Evolutionary conservation across 2,888 invertebrate genomes (phyloP), one percentile per base, ranked within the genome.

Genomic region (Cactoblastis cactorum): DNA sequence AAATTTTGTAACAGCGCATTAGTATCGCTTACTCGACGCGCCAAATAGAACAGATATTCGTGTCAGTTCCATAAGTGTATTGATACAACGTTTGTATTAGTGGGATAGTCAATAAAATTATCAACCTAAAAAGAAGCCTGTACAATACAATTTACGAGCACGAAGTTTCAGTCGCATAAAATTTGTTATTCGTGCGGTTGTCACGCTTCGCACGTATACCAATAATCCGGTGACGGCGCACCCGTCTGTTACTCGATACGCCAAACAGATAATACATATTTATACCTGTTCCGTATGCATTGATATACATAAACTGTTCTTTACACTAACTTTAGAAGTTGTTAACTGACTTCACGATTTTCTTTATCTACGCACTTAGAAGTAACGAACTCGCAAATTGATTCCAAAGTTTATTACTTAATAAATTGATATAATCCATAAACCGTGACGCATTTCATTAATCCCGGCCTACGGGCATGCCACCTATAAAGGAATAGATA

Each of bases 161-260:
- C 3, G 52, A 57, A 65, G 69, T 71, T 71, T 69, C 69, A 69
- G 64, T 61, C 63, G 61, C 62, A 45, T 54, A 53, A 59, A 61
- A 63, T 72, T 72, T 67, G 61, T 17, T 74, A 77, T 77, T 79
- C 74, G 76, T 69, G 71, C 62, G 18, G 49, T 18, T 60, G 54
- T 59, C 52, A 73, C 56, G 60, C 71, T 45, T 55, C 57, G 54
- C 77, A 76, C 77, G 78, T 74, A 52, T 53, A 51, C 55, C 53
- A 57, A 58, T 56, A 55, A 53, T 37, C 51, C 50, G 49, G 43
- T 43, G 34, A 48, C 35, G 15, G 43, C 28, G 43, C 32, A 33
- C 54, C 58, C 53, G 48, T 55, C 58, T 57, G 58, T 60, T 53
- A 53, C 51, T 54, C 55, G 64, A 69, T 71, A 67, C 67, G 41